Evolutionary conservation across 1,140 invertebrate species (phyloP), one percentile per base, ranked within the genome.

Genomic region (Harpegnathos saltator): DNA sequence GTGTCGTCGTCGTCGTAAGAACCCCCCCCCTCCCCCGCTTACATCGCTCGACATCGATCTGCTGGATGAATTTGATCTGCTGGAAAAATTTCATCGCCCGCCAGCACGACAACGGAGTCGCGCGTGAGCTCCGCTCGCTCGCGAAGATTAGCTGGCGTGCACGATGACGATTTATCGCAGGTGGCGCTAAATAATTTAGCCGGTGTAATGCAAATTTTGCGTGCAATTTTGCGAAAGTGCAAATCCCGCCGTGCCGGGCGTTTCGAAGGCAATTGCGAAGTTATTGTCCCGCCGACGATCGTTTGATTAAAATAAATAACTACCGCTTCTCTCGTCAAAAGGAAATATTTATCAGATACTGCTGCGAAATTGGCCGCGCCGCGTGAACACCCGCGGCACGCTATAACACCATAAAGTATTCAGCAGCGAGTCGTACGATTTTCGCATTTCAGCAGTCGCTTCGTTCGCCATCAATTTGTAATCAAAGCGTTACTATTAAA

Each of bases 271-370:
- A 80, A 80, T 71, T 80, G 65, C 52, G 17, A 59, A 58, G 75
- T 80, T 80, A 80, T 80, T 80, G 75, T 80, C 65, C 75, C 75
- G 38, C 12, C 65, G 65, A 80, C 75, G 75, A 80, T 80, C 75
- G 75, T 80, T 80, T 80, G 75, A 80, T 80, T 80, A 80, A 80
- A 80, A 80, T 80, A 80, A 80, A 80, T 80, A 80, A 80, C 75
- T 71, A 69, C 74, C 29, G 74, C 62, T 68, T 71, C 52, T 44
- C 3, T 33, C 75, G 75, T 80, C 75, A 80, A 80, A 80, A 71
- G 75, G 75, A 80, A 80, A 80, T 80, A 80, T 80, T 80, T 80
- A 80, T 80, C 65, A 58, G 75, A 80, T 71, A 80, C 38, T 44
- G 75, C 26, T 69, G 65, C 65, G 38, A 80, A 80, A 80, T 80